Conservation (phyloP, 1,140 invertebrate species). For the Drosophila pachea region DNA sequence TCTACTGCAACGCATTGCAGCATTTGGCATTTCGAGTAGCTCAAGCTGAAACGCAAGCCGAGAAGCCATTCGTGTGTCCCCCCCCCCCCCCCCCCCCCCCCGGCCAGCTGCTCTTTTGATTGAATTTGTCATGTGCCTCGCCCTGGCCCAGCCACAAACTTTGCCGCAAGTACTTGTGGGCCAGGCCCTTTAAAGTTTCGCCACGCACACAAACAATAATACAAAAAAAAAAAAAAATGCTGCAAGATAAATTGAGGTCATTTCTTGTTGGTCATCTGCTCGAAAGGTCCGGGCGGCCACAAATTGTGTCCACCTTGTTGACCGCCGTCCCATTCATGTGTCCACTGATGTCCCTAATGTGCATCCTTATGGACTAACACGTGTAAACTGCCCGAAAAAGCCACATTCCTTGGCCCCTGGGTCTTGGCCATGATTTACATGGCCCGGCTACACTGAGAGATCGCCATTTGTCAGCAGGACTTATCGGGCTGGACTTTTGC, state of each 20-base stretch:
- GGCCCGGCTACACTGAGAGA: conserved; percentile 11
- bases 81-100: background rate
- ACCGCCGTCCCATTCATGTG: conserved; percentile 56
- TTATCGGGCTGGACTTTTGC: background rate
- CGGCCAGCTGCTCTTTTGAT: conserved; percentile 45
- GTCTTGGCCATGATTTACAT: conserved; percentile 26
- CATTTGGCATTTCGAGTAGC: conserved; percentile 50
- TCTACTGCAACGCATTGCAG: conserved; percentile 58
- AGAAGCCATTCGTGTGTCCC: conserved; percentile 34
- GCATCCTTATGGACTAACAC: conserved; percentile 72
- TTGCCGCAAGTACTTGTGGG: conserved; percentile 12
- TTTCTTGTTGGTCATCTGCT: conserved; percentile 57
- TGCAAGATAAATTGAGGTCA: conserved; percentile 78
- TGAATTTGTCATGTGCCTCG: conserved; percentile 63
- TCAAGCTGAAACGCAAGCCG: conserved; percentile 27
- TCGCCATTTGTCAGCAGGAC: background rate
- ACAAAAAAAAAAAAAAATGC: conserved; percentile 55
- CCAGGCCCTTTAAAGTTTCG: conserved; percentile 54
- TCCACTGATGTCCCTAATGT: conserved; percentile 76
- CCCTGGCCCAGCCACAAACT: conserved; percentile 10
- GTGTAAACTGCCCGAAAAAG: conserved; percentile 61
- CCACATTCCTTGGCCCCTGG: conserved; percentile 2
- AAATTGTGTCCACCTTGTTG: conserved; percentile 66
- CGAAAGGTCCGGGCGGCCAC: conserved; percentile 46
- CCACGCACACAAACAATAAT: conserved; percentile 62